Evolutionary conservation across 2,113 vertebrate species (phyloP), one percentile per base, ranked within the genome.

Genomic region (Ophiodon elongatus): DNA sequence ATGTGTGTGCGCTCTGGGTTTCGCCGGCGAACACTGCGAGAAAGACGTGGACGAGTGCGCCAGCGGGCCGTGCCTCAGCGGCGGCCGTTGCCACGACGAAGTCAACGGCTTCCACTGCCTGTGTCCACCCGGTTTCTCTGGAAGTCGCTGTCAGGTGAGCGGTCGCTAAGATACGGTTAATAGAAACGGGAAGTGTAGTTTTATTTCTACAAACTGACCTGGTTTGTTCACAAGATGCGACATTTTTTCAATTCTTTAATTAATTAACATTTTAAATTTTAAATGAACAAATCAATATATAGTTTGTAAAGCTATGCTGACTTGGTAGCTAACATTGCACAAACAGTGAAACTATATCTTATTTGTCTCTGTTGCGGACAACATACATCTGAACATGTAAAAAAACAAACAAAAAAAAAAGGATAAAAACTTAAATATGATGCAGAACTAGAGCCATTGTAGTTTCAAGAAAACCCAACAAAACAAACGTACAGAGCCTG

Each of bases 121-220:
- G 80, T 98, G 97, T 93, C 96, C 96, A 0, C 96, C 95, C 73
- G 97, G 97, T 86, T 97, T 97, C 95, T 98, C 97, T 29, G 97
- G 97, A 90, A 96, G 96, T 90, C 95, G 96, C 91, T 98, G 97
- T 94, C 97, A 98, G 97, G 97, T 98, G 94, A 96, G 96, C 6
- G 0, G 1, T 6, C 0, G 17, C 23, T 21, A 25, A 15, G 75
- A 25, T 0, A 45, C 66, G 3, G 14, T 10, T 7, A 37, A 43
- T 29, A 6, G 19, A 21, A 65, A 41, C 43, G 1, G 27, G 41
- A 74, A 25, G 39, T 47, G 52, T 13, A 10, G 4, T 50, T 33
- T 43, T 43, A 43, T 43, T 21, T 23, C 65, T 25, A 21, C 17
- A 21, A 9, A 33, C 59, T 8, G 29, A 62, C 29, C 29, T 11